A percentile compares a stretch with the other conserved stretches of the same genome.
Evolutionary conservation across 1,140 invertebrate species (phyloP).

Genomic region (Drosophila persimilis): DNA sequence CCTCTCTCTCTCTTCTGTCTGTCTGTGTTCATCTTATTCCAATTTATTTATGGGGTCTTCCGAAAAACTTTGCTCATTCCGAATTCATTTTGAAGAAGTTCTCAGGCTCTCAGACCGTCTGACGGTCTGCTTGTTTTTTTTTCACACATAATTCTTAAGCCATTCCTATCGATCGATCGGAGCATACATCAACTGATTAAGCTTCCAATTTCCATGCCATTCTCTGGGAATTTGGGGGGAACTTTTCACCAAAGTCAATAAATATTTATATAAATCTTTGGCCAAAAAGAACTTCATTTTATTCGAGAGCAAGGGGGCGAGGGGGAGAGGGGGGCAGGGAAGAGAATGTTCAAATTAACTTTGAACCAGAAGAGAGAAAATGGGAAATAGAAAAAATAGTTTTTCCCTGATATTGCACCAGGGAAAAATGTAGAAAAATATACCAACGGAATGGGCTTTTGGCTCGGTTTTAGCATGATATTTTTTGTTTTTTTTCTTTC

Average conservation of each 20-base stretch:
- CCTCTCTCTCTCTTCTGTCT: neutral
- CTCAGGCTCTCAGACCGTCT: slow-evolving; percentile 33
- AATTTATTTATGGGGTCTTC: slow-evolving; percentile 42
- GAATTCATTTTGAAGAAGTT: slow-evolving; percentile 65
- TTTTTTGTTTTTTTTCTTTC: slow-evolving; percentile 12
- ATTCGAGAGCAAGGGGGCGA: neutral
- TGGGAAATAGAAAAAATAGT: neutral
- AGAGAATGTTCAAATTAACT: slow-evolving; percentile 14
- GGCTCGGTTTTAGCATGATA: slow-evolving; percentile 1
- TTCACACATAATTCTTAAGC: slow-evolving; percentile 73
- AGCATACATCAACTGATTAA: slow-evolving; percentile 19
- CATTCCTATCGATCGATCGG: slow-evolving; percentile 28
- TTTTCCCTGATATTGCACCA: neutral
- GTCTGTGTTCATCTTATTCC: slow-evolving; percentile 26
- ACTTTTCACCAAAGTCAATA: slow-evolving; percentile 28
- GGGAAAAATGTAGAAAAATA: neutral
- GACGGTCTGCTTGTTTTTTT: slow-evolving; percentile 1
- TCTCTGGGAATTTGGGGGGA: neutral
- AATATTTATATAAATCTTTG: slow-evolving; percentile 40
- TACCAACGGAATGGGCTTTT: slow-evolving; percentile 7
- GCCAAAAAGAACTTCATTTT: slow-evolving; percentile 6
- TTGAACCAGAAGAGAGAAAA: neutral
- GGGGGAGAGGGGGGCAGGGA: too few species aligned
- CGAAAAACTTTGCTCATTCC: too few species aligned
- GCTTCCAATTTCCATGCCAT: slow-evolving; percentile 6